phyloP scores from a whole-genome alignment of 2,888 invertebrate species.

The Amphimallon solstitiale region DNA sequence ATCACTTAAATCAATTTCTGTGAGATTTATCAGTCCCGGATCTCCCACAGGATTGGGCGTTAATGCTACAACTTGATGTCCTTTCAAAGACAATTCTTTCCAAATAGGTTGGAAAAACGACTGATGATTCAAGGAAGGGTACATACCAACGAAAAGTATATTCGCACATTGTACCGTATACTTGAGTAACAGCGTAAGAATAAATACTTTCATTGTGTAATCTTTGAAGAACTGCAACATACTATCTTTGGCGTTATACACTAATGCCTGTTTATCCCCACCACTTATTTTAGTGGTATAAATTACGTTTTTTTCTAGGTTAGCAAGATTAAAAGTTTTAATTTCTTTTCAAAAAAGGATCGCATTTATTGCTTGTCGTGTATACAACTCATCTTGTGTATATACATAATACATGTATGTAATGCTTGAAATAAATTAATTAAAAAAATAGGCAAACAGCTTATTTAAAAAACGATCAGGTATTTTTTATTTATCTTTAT shows the following conservation, averaged over 20 bases:
- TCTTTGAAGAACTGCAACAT: constrained; percentile 5
- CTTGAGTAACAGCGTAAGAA: constrained; percentile 14
- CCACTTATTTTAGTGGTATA: background rate
- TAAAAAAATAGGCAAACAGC: no score
- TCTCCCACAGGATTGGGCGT: constrained; percentile 63
- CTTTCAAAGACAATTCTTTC: constrained; percentile 61
- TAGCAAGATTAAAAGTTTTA: no score
- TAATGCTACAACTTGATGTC: constrained; percentile 64
- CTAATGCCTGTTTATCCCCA: constrained; percentile 1
- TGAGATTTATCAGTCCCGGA: constrained; percentile 56
- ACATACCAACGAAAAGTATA: constrained; percentile 54
- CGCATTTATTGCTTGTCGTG: no score
- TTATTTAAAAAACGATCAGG: no score
- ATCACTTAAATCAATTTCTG: constrained; percentile 59
- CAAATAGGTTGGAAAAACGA: constrained; percentile 62
- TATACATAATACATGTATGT: no score
- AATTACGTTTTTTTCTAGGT: background rate
- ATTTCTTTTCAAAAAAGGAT: no score
- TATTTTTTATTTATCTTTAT: no score
- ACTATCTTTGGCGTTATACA: background rate
- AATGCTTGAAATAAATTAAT: no score
- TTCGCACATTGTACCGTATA: constrained; percentile 32
- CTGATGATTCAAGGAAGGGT: constrained; percentile 66
- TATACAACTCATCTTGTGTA: no score
- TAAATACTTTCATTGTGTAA: constrained; percentile 22